These are phyloP conservation scores for Rhizoglyphus robini DNA, from an alignment of 1,140 invertebrate genomes.

Conservation along the genomic window DNA sequence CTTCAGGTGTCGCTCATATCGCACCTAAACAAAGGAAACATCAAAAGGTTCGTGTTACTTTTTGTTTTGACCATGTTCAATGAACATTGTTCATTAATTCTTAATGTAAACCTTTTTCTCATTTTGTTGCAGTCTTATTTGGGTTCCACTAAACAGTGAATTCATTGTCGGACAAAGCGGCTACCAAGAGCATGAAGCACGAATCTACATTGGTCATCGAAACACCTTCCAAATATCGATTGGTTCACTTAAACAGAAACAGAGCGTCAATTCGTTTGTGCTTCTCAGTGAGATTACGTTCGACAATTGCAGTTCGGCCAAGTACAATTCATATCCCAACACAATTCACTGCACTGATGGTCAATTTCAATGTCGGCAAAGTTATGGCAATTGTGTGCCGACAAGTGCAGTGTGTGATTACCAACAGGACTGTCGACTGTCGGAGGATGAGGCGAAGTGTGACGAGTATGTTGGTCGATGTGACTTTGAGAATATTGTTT, in stretches of 20 bases:
- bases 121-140: too few species aligned
- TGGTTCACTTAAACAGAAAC: neutral
- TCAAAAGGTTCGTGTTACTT: too few species aligned
- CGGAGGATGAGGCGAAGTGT: neutral
- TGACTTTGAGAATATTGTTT: neutral
- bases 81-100: too few species aligned
- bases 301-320: neutral
- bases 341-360: neutral
- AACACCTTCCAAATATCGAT: constrained; percentile 5
- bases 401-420: neutral
- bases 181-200: neutral
- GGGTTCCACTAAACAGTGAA: neutral
- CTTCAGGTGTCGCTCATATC: neutral
- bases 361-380: neutral
- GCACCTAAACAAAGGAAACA: neutral
- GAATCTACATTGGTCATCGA: neutral
- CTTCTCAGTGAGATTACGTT: neutral
- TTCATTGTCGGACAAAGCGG: neutral
- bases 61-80: too few species aligned
- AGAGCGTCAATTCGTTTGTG: neutral
- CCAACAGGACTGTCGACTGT: neutral
- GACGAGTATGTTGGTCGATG: neutral
- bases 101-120: too few species aligned
- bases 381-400: neutral
- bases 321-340: neutral